Evolutionary conservation across 2,797 vertebrate genomes (phyloP), one percentile per base, ranked within the genome.

Genomic region (Sebastes hubbsi): DNA sequence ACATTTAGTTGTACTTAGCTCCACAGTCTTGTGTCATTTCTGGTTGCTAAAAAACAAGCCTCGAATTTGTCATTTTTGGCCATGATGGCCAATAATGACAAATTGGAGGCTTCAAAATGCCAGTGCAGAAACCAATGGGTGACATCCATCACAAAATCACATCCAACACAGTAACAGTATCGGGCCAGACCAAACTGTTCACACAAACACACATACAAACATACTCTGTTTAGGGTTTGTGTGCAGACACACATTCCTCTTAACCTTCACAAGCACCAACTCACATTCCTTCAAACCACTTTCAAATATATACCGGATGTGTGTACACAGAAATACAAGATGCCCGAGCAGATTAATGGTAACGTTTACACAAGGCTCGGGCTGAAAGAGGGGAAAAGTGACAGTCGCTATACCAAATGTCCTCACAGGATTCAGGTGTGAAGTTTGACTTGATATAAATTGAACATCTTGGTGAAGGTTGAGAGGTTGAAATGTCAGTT

Each of bases 281-380:
- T 24, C 63, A 24, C 70, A 71, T 87, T 77, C 77, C 75, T 60
- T 20, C 22, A 74, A 22, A 81, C 80, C 76, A 68, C 64, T 49
- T 86, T 76, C 22, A 86, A 79, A 81, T 70, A 78, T 27, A 22
- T 14, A 38, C 67, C 77, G 58, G 60, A 75, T 60, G 46, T 79
- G 75, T 90, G 65, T 79, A 36, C 60, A 80, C 55, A 38, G 49
- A 71, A 64, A 83, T 20, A 60, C 66, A 64, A 75, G 73, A 36
- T 61, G 49, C 46, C 63, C 27, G 18, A 78, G 66, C 71, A 71
- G 63, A 76, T 87, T 84, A 85, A 82, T 75, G 29, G 16, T 64
- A 29, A 77, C 12, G 9, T 46, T 59, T 5, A 42, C 58, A 27
- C 30, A 56, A 32, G 62, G 29, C 70, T 36, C 10, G 12, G 60